A percentile compares a stretch with the other conserved stretches of the same genome.
These are phyloP conservation scores for Atherix ibis DNA, from an alignment of 2,888 invertebrate genomes.

Conservation along the genomic window DNA sequence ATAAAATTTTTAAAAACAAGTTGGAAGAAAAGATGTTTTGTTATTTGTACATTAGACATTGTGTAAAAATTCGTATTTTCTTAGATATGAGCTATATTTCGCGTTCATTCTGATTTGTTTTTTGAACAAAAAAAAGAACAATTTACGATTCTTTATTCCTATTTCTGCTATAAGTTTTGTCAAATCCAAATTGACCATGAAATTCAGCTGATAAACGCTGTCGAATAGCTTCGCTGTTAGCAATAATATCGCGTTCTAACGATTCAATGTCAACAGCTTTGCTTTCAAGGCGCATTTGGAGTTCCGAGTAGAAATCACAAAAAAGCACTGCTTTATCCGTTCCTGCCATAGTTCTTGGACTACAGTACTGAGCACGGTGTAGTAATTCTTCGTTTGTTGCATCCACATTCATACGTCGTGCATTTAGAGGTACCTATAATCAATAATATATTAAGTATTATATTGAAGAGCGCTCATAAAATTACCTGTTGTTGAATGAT, in stretches of 20 bases:
- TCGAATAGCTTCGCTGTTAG: constrained; percentile 22
- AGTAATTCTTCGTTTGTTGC: constrained; percentile 23
- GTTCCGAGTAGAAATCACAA: constrained; percentile 31
- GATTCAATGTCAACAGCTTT: constrained; percentile 28
- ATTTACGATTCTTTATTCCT: too few relatives aligned
- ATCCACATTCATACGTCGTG: constrained; percentile 22
- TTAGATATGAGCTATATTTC: too few relatives aligned
- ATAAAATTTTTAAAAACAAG: too few relatives aligned
- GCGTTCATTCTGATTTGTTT: too few relatives aligned
- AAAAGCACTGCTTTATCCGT: constrained; percentile 27
- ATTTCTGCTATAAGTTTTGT: too few relatives aligned
- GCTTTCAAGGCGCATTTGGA: constrained; percentile 30
- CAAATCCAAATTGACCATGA: constrained; percentile 15
- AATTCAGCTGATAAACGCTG: constrained; percentile 24
- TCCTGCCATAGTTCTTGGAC: constrained; percentile 23
- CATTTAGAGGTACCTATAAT: constrained; percentile 22
- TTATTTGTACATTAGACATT: too few relatives aligned
- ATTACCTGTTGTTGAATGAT: constrained; percentile 25
- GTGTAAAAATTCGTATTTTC: too few relatives aligned
- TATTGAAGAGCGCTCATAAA: too few relatives aligned
- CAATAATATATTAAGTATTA: not conserved
- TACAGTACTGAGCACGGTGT: constrained; percentile 29
- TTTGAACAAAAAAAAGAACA: too few relatives aligned
- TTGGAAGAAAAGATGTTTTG: too few relatives aligned
- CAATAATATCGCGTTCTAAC: constrained; percentile 25